A percentile compares a stretch with the other conserved stretches of the same genome.
phyloP scores from a whole-genome alignment of 2,113 vertebrate species.

The Ailuropoda melanoleuca region DNA sequence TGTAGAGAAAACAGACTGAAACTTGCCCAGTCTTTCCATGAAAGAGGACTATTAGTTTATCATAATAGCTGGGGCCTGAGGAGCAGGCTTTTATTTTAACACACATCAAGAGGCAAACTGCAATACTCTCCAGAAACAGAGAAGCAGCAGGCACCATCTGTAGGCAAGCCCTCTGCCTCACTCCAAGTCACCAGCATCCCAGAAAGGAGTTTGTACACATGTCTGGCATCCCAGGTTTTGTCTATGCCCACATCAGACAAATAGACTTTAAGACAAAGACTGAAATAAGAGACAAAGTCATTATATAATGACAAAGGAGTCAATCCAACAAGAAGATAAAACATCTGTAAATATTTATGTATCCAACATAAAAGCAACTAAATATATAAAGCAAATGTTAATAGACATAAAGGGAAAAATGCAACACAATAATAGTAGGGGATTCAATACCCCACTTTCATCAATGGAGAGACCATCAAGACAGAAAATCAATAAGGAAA shows the following conservation, averaged over 20 bases:
- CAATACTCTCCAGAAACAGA: background rate
- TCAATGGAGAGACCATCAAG: background rate
- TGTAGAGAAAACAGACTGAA: background rate
- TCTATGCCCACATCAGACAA: background rate
- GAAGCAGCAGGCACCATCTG: background rate
- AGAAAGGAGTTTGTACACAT: background rate
- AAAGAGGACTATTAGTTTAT: background rate
- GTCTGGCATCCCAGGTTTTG: background rate
- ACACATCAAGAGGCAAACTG: background rate
- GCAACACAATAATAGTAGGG: background rate
- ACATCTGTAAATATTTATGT: background rate
- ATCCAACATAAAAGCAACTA: background rate
- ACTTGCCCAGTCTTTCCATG: background rate
- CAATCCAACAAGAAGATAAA: background rate
- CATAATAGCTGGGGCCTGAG: background rate
- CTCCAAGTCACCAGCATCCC: background rate
- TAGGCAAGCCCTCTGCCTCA: background rate
- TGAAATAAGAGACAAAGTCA: background rate
- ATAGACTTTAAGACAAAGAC: background rate
- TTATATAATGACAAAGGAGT: background rate
- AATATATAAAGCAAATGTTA: background rate
- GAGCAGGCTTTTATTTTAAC: background rate
- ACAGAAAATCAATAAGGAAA: background rate
- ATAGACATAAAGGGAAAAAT: background rate
- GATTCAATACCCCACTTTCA: background rate